Evolutionary conservation across 2,888 invertebrate genomes (phyloP).

Genomic region (Tachina grossa): DNA sequence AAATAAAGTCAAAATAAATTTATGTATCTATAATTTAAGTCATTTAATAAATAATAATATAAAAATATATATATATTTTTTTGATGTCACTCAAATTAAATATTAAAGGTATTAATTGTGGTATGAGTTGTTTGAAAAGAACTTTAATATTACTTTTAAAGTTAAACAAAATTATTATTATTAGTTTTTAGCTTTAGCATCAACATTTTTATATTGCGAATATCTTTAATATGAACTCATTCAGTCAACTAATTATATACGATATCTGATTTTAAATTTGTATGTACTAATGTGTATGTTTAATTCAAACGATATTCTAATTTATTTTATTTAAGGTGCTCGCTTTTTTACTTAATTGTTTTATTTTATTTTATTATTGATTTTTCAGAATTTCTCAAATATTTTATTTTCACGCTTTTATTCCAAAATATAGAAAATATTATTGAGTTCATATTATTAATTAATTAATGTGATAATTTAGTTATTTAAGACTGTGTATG

Average conservation of each 20-base stretch:
- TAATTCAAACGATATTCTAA: neutral
- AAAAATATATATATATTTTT: neutral
- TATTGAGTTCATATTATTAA: conserved; percentile 14
- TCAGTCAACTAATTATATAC: conserved; percentile 28
- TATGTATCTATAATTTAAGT: conserved; percentile 13
- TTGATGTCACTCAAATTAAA: neutral
- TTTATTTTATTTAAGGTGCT: conserved; percentile 43
- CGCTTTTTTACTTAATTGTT: conserved; percentile 46
- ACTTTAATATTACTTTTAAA: no score
- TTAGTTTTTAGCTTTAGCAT: neutral
- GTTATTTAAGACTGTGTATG: conserved; percentile 61
- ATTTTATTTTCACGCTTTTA: no score
- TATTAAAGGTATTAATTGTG: neutral
- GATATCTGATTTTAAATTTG: conserved; percentile 14
- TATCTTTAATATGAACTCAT: conserved; percentile 8
- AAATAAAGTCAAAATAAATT: conserved; percentile 8
- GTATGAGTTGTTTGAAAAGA: neutral
- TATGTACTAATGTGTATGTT: neutral
- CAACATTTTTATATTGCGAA: neutral
- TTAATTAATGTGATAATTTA: conserved; percentile 70
- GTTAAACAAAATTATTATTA: neutral
- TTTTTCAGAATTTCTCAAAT: neutral
- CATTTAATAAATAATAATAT: conserved; percentile 6
- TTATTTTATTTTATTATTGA: neutral
- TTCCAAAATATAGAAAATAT: no score